phyloP scores from a whole-genome alignment of 2,113 vertebrate genomes.

The Heteronetta atricapilla region DNA sequence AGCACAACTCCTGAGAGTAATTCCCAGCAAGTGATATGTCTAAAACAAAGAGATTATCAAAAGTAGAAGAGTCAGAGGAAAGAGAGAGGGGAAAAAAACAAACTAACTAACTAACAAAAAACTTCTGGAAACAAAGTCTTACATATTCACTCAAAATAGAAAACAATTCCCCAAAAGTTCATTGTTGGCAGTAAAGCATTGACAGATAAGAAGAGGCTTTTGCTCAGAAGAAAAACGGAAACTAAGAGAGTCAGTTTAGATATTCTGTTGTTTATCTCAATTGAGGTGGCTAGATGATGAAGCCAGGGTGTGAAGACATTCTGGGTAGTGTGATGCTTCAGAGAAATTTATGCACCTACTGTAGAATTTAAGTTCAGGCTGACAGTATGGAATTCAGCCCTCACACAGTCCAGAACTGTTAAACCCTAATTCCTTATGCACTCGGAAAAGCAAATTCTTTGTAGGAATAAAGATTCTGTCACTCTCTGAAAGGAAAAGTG shows the following conservation, averaged over 20 bases:
- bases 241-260: not conserved
- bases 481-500: not conserved
- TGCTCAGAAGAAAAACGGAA: not conserved
- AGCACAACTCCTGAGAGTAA: not conserved
- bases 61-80: not conserved
- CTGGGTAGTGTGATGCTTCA: not conserved
- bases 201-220: not conserved
- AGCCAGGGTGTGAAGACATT: not conserved
- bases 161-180: not conserved
- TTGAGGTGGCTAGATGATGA: rapidly evolving
- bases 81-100: not conserved
- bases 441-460: not conserved
- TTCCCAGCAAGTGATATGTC: not conserved
- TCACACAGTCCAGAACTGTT: not conserved
- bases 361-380: not conserved
- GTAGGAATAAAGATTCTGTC: not conserved
- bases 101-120: not conserved
- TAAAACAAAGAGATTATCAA: not conserved
- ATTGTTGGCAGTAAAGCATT: not conserved
- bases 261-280: not conserved
- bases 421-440: not conserved
- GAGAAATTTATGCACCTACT: not conserved
- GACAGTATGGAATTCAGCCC: not conserved
- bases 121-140: conserved; percentile 15
- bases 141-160: not conserved